Conservation (phyloP, 2,113 vertebrate species). For the Colossoma macropomum region DNA sequence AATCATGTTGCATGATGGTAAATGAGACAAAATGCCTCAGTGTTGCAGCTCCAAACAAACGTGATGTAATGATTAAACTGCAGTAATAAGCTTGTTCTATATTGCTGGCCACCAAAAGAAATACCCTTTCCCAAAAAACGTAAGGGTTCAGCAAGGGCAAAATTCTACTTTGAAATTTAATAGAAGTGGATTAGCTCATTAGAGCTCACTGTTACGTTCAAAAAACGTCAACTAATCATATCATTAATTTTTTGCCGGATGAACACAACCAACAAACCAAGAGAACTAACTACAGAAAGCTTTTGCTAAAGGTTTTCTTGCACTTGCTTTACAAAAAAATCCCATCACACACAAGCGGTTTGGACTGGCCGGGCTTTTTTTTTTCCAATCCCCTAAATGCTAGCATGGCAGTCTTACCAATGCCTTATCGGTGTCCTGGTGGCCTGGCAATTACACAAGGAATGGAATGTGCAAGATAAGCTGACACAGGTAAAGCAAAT, state of each 20-base stretch:
- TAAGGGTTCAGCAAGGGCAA: too few species aligned
- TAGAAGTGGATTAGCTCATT: too few species aligned
- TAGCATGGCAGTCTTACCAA: constrained; percentile 12
- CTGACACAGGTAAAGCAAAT: constrained; percentile 53
- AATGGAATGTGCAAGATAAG: constrained; percentile 63
- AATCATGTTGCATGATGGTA: neutral
- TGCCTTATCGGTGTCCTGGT: constrained; percentile 45
- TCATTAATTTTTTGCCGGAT: too few species aligned
- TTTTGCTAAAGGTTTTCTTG: neutral
- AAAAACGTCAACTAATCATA: too few species aligned
- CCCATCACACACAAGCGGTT: neutral
- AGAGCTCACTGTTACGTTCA: too few species aligned
- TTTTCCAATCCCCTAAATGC: neutral
- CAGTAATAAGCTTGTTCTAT: too few species aligned
- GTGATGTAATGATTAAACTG: too few species aligned
- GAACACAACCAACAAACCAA: too few species aligned
- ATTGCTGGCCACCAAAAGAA: too few species aligned
- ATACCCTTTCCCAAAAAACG: too few species aligned
- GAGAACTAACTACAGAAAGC: neutral
- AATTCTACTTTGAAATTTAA: too few species aligned
- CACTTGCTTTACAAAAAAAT: neutral
- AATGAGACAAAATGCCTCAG: neutral
- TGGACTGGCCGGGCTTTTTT: neutral
- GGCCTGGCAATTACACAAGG: constrained; percentile 44
- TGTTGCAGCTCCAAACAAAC: neutral